A percentile compares a stretch with the other conserved stretches of the same genome.
Conservation (phyloP, 2,888 invertebrate genomes). For the Macrosoma leucophasiata region DNA sequence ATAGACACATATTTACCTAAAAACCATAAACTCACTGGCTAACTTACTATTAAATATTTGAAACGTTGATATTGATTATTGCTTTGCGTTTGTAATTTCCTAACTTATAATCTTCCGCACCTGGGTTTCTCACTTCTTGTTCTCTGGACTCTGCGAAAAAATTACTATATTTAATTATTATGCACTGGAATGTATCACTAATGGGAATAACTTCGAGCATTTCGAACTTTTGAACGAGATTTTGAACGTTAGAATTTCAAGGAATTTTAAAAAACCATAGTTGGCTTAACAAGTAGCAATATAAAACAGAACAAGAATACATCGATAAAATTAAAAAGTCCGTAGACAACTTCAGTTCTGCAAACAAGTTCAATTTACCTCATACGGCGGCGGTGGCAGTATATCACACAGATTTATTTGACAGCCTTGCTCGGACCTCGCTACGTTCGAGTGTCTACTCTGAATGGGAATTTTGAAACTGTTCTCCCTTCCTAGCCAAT, state of each 20-base stretch:
- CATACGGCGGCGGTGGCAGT: slow-evolving; percentile 78
- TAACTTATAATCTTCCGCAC: slow-evolving; percentile 17
- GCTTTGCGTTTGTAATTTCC: slow-evolving; percentile 38
- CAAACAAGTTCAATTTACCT: slow-evolving; percentile 63
- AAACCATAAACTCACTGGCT: slow-evolving; percentile 22
- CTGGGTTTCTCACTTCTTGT: slow-evolving; percentile 36
- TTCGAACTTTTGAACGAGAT: too few relatives aligned
- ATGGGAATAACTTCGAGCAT: too few relatives aligned
- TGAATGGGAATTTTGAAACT: slow-evolving; percentile 73
- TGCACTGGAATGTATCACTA: slow-evolving; percentile 9
- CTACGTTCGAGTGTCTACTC: slow-evolving; percentile 64
- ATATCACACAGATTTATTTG: slow-evolving; percentile 80
- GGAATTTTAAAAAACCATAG: too few relatives aligned
- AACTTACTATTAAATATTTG: slow-evolving; percentile 30
- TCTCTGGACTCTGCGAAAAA: slow-evolving; percentile 64
- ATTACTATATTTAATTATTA: slow-evolving; percentile 5
- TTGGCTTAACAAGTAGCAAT: too few relatives aligned
- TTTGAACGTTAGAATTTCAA: too few relatives aligned
- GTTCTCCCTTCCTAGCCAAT: slow-evolving; percentile 69
- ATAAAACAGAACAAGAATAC: slow-evolving; percentile 24
- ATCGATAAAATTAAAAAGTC: slow-evolving; percentile 31
- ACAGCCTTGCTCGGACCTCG: slow-evolving; percentile 70
- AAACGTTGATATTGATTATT: slow-evolving; percentile 46
- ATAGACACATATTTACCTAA: slow-evolving; percentile 25
- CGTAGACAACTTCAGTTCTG: slow-evolving; percentile 26